Conservation (phyloP, 2,888 invertebrate species). For the Melipona bicolor region DNA sequence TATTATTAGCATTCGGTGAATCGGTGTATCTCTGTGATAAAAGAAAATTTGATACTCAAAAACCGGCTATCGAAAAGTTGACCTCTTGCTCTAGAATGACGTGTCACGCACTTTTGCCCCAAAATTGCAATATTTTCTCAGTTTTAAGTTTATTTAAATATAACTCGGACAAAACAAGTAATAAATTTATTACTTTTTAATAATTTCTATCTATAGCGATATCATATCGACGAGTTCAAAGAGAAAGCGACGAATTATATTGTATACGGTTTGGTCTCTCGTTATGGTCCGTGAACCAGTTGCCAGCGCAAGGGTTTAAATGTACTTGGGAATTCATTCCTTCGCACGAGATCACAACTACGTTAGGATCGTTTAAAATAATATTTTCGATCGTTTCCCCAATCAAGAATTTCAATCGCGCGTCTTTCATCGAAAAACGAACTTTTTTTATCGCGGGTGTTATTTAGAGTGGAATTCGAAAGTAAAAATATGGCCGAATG, state of each 20-base stretch:
- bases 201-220: too few species aligned
- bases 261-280: too few species aligned
- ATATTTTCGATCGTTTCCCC: not conserved
- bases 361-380: not conserved
- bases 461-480: not conserved
- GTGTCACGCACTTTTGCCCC: too few species aligned
- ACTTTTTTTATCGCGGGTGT: not conserved
- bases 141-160: too few species aligned
- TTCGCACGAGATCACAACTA: not conserved
- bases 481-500: conserved; percentile 9
- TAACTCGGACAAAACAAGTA: too few species aligned
- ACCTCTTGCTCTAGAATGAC: too few species aligned
- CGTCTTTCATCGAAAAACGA: not conserved
- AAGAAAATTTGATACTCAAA: not conserved
- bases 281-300: too few species aligned
- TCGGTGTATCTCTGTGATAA: conserved; percentile 2
- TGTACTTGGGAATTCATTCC: not conserved
- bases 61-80: not conserved
- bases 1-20: not conserved
- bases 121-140: too few species aligned
- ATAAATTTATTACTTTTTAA: too few species aligned
- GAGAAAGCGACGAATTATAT: too few species aligned
- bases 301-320: too few species aligned
- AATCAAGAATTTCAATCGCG: not conserved
- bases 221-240: too few species aligned